A percentile compares a stretch with the other conserved stretches of the same genome.
Evolutionary conservation across 2,888 invertebrate genomes (phyloP).

Genomic region (Sphaerophoria taeniata): DNA sequence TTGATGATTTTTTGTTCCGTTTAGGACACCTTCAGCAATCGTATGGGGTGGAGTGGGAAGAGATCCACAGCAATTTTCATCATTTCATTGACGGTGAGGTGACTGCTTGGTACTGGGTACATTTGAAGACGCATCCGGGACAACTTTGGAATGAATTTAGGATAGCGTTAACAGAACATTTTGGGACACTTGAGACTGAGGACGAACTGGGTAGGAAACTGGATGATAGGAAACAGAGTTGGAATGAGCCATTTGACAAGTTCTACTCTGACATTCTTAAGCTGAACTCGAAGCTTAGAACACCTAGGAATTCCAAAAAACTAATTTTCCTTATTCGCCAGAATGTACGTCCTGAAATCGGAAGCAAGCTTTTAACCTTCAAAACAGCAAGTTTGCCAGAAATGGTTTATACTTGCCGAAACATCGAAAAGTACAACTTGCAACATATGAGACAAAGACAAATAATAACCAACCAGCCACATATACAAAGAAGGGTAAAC

Average conservation of each 20-base stretch:
- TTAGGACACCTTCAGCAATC: neutral
- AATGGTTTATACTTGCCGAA: neutral
- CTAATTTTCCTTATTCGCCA: neutral
- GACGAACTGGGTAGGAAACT: neutral
- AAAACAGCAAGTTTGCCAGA: neutral
- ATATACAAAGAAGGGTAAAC: neutral
- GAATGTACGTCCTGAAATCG: neutral
- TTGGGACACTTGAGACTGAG: neutral
- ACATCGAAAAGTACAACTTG: neutral
- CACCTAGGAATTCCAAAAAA: neutral
- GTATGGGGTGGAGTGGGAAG: neutral
- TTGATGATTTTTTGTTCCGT: neutral
- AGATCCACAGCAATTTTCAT: neutral
- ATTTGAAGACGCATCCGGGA: neutral
- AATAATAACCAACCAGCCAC: neutral
- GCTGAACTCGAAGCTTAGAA: neutral
- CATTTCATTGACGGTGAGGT: neutral
- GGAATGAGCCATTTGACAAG: neutral
- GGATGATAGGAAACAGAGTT: neutral
- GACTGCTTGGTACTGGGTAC: neutral
- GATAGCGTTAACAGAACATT: neutral
- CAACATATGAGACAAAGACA: neutral
- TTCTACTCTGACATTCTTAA: neutral
- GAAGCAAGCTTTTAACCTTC: neutral
- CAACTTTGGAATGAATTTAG: neutral